Evolutionary conservation across 2,888 invertebrate genomes (phyloP).

Genomic region (Matsumyia berberina): DNA sequence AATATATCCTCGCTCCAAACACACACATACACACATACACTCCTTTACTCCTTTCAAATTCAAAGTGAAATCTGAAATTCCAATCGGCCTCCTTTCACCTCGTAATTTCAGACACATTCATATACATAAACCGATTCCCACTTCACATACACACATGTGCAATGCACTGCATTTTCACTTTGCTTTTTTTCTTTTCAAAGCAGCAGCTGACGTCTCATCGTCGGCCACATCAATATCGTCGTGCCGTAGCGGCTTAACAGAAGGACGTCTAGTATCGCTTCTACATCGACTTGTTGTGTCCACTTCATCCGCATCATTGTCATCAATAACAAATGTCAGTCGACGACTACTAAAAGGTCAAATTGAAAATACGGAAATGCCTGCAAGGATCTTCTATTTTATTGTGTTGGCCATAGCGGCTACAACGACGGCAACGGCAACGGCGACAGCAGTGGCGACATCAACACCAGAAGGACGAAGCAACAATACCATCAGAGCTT

Average conservation of each 20-base stretch:
- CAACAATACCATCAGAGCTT: constrained; percentile 52
- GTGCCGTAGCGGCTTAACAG: constrained; percentile 62
- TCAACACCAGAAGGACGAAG: constrained; percentile 35
- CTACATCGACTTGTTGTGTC: constrained; percentile 73
- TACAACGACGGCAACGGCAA: constrained; percentile 33
- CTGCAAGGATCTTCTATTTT: constrained; percentile 72
- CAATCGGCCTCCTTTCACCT: constrained; percentile 42
- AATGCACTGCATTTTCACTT: constrained; percentile 25
- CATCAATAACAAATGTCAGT: constrained; percentile 78
- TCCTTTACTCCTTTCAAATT: constrained; percentile 25
- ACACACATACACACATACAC: not conserved
- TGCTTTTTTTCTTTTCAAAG: constrained; percentile 39
- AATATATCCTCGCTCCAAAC: not conserved
- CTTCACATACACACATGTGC: constrained; percentile 17
- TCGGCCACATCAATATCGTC: constrained; percentile 65
- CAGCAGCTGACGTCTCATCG: constrained; percentile 73
- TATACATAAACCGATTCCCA: constrained; percentile 3
- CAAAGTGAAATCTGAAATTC: constrained; percentile 35
- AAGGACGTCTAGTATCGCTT: constrained; percentile 65
- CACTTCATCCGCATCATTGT: constrained; percentile 77
- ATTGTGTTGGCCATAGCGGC: constrained; percentile 63
- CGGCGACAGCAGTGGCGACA: constrained; percentile 42
- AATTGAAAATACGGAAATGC: constrained; percentile 71
- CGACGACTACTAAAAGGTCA: constrained; percentile 70
- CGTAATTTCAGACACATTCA: constrained; percentile 1